These are phyloP conservation scores for Andrena marginata DNA, from an alignment of 2,888 invertebrate species.

Conservation along the genomic window DNA sequence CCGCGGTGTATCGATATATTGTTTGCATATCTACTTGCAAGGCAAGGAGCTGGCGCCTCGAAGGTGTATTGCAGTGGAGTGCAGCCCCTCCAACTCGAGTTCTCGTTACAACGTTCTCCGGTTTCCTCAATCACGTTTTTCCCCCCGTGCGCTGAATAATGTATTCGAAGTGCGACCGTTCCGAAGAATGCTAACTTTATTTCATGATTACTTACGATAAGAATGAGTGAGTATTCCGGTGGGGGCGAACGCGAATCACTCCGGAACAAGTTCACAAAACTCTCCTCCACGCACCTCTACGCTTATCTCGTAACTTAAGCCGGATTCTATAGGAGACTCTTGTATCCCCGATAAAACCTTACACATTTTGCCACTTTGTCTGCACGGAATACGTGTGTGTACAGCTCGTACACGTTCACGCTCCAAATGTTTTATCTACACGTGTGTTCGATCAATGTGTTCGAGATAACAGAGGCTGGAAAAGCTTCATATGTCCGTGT, in stretches of 20 bases:
- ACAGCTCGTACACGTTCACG: slow-evolving; percentile 25
- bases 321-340: slow-evolving; percentile 36
- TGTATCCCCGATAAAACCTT: slow-evolving; percentile 50
- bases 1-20: slow-evolving; percentile 49
- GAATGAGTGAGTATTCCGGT: slow-evolving; percentile 50
- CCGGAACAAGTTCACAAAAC: slow-evolving; percentile 21
- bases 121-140: slow-evolving; percentile 65
- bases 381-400: slow-evolving; percentile 31
- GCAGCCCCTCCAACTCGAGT: slow-evolving; percentile 61
- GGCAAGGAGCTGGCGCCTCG: slow-evolving; percentile 53
- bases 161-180: slow-evolving; percentile 43
- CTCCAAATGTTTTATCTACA: slow-evolving; percentile 32
- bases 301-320: slow-evolving; percentile 56
- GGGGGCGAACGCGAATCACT: slow-evolving; percentile 21
- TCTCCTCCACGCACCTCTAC: background rate
- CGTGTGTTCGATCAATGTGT: slow-evolving; percentile 45
- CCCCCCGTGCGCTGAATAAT: slow-evolving; percentile 54
- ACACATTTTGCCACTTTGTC: slow-evolving; percentile 32
- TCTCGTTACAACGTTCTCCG: slow-evolving; percentile 65
- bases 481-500: slow-evolving; percentile 23
- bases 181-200: slow-evolving; percentile 47
- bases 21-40: slow-evolving; percentile 60
- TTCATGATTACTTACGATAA: slow-evolving; percentile 54
- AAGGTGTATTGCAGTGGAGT: slow-evolving; percentile 53
- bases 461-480: slow-evolving; percentile 39